Evolutionary conservation across 2,113 vertebrate genomes (phyloP), one percentile per base, ranked within the genome.

Genomic region (Sander vitreus): DNA sequence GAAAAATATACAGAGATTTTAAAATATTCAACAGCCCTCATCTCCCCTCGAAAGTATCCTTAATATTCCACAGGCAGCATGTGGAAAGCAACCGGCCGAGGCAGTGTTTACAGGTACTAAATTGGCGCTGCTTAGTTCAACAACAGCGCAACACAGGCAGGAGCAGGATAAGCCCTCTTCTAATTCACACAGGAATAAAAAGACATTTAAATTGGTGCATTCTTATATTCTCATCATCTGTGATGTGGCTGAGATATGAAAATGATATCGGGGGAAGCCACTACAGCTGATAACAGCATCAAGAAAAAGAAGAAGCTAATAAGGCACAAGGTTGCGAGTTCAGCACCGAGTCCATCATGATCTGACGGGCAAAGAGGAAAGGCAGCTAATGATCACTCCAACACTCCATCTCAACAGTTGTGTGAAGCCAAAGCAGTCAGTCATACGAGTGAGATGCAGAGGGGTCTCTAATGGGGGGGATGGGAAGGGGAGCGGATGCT

Each of bases 341-440:
- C 80, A 88, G 68, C 79, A 23, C 57, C 6, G 39, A 87, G 70
- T 75, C 73, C 73, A 48, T 91, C 87, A 81, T 88, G 90, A 86
- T 66, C 69, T 82, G 83, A 81, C 73, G 85, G 65, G 70, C 70
- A 69, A 75, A 76, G 81, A 81, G 59, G 36, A 60, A 76, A 75
- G 59, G 62, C 88, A 71, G 81, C 76, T 87, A 85, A 92, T 88
- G 85, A 88, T 80, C 63, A 55, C 55, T 65, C 27, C 54, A 19
- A 66, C 58, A 18, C 19, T 70, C 62, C 73, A 30, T 57, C 65
- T 71, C 72, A 48, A 74, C 58, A 47, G 51, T 67, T 27, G 2
- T 48, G 66, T 76, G 69, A 77, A 68, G 70, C 64, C 63, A 82
- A 83, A 60, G 88, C 83, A 80, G 76, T 78, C 80, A 68, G 54